Percentiles rank a stretch among this genome's conserved stretches.
These are phyloP conservation scores for Paguma larvata DNA, from an alignment of 2,797 vertebrate genomes.

Conservation along the genomic window DNA sequence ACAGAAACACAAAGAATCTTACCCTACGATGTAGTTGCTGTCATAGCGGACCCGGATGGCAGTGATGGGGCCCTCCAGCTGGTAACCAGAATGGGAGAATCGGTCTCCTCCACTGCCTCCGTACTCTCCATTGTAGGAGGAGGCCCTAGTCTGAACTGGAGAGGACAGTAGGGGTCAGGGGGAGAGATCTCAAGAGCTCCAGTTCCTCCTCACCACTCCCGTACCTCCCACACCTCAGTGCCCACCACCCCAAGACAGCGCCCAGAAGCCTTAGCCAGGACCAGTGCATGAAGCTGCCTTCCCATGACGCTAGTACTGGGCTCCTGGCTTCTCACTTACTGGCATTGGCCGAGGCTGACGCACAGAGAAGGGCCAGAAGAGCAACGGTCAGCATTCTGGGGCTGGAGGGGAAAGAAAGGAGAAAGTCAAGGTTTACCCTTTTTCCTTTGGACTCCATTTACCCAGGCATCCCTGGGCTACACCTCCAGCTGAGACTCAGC, in stretches of 20 bases:
- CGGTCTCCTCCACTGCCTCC: conserved; percentile 81
- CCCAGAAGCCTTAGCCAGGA: background rate
- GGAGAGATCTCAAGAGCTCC: background rate
- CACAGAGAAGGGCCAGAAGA: too few relatives aligned
- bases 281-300: background rate
- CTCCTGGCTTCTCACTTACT: conserved; percentile 72
- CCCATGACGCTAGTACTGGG: background rate
- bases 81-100: conserved; percentile 86
- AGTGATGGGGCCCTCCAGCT: conserved; percentile 86
- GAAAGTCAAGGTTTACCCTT: too few relatives aligned
- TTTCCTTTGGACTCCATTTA: too few relatives aligned
- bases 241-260: background rate
- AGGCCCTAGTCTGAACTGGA: conserved; percentile 74
- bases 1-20: conserved; percentile 35
- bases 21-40: conserved; percentile 79
- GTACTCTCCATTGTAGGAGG: conserved; percentile 83
- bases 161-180: background rate
- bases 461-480: too few relatives aligned
- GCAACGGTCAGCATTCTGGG: too few relatives aligned
- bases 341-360: conserved; percentile 22
- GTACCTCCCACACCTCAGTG: background rate
- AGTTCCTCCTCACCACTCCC: background rate
- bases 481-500: background rate
- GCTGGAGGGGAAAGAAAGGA: too few relatives aligned
- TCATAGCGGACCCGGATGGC: conserved; percentile 78